Evolutionary conservation across 2,797 vertebrate genomes (phyloP), one percentile per base, ranked within the genome.

Genomic region (Thalassophryne amazonica): DNA sequence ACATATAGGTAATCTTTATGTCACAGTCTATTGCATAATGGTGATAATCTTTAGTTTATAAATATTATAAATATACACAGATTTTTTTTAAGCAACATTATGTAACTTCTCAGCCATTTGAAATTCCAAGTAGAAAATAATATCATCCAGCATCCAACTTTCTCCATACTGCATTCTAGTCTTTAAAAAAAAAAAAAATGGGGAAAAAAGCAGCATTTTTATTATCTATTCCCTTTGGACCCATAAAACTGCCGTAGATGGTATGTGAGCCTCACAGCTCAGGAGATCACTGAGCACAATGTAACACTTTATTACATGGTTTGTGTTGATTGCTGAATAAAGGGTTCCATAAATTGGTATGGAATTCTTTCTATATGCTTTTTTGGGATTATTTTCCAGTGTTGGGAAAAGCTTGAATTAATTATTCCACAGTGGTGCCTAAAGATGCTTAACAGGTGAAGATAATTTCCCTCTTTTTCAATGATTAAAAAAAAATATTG

Each of bases 1-100:
- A 91, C 91, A 90, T 91, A 91, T 89, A 91, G 89, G 60, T 91
- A 87, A 92, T 93, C 91, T 94, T 92, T 92, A 92, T 92, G 91
- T 90, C 91, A 92, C 92, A 93, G 93, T 94, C 90, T 92, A 86
- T 88, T 91, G 90, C 91, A 90, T 88, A 90, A 89, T 87, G 90
- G 92, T 92, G 90, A 92, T 90, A 85, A 80, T 91, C 87, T 91
- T 91, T 90, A 92, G 90, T 91, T 90, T 92, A 92, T 91, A 92
- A 93, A 93, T 92, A 91, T 90, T 91, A 90, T 90, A 91, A 92
- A 91, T 92, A 89, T 92, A 91, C 90, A 91, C 83, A 84, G 78
- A 88, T 69, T 80, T 89, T 22, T n/a, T 87, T 83, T 87, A 89
- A 90, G 83, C 83, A 80, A 90, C 86, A 79, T 84, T 86, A 86